A percentile compares a stretch with the other conserved stretches of the same genome.
Conservation (phyloP, 2,797 vertebrate genomes). For the Linurgus olivaceus region DNA sequence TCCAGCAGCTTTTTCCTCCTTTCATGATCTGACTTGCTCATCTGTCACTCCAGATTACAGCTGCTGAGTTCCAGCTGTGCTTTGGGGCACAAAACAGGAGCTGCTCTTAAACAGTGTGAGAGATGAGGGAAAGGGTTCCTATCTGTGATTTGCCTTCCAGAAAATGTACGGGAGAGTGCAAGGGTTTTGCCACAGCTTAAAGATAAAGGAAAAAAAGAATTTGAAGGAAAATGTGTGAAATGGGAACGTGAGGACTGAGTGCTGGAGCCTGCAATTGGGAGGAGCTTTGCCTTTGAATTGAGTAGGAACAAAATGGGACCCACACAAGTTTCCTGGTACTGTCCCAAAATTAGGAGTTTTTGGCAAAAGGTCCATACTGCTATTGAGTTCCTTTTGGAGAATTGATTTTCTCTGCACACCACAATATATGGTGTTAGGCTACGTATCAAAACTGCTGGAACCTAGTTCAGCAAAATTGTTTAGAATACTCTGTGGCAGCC, state of each 20-base stretch:
- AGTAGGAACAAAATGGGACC: not conserved
- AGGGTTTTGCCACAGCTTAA: not conserved
- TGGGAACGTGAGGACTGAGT: not conserved
- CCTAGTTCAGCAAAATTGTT: constrained; percentile 56
- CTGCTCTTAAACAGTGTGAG: not conserved
- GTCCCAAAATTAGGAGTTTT: constrained; percentile 25
- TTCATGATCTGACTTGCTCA: constrained; percentile 54
- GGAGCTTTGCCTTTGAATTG: constrained; percentile 6
- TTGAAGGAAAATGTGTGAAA: not conserved
- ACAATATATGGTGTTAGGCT: constrained; percentile 51
- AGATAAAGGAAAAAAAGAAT: not conserved
- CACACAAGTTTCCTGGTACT: constrained; percentile 36
- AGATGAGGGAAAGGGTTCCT: not conserved
- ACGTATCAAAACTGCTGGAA: constrained; percentile 50
- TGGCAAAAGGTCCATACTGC: constrained; percentile 19
- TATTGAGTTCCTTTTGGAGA: constrained; percentile 36
- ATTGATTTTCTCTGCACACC: constrained; percentile 21
- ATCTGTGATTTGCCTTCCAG: not conserved
- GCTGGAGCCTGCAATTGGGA: not conserved
- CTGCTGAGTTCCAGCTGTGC: not conserved
- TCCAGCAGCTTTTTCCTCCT: not conserved
- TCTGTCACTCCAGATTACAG: constrained; percentile 28
- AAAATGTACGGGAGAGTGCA: not conserved
- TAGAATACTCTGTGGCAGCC: constrained; percentile 41
- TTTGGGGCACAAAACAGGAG: constrained; percentile 5